These are phyloP conservation scores for Pachypanchax playfairii DNA, from an alignment of 2,113 vertebrate genomes.

Conservation along the genomic window DNA sequence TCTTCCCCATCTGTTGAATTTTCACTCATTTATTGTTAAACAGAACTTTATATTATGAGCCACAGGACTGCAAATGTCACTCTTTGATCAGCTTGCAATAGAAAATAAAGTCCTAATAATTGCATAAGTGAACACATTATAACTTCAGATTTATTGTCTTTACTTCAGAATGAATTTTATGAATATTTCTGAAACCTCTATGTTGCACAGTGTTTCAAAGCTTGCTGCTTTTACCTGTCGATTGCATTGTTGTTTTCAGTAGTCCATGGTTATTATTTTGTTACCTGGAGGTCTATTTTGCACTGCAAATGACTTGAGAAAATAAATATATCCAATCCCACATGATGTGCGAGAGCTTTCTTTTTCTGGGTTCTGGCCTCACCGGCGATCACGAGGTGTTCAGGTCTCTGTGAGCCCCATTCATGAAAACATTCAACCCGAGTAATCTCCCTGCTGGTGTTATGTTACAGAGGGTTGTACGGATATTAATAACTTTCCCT, in stretches of 20 bases:
- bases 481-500: constrained; percentile 65
- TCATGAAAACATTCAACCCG: constrained; percentile 57
- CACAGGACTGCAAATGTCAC: constrained; percentile 44
- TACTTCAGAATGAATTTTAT: constrained; percentile 35
- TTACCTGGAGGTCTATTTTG: constrained; percentile 77
- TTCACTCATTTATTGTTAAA: constrained; percentile 30
- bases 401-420: constrained; percentile 49
- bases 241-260: constrained; percentile 60
- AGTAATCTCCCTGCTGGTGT: constrained; percentile 43
- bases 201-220: constrained; percentile 49
- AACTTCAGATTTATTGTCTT: constrained; percentile 16
- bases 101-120: constrained; percentile 23
- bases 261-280: constrained; percentile 77
- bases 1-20: no score
- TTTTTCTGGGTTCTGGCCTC: constrained; percentile 51
- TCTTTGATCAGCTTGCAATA: constrained; percentile 17
- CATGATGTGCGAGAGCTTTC: constrained; percentile 46
- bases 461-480: constrained; percentile 57
- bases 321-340: constrained; percentile 66
- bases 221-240: constrained; percentile 59
- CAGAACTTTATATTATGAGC: constrained; percentile 14
- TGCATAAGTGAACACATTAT: constrained; percentile 39
- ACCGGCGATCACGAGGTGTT: constrained; percentile 16
- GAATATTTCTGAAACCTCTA: constrained; percentile 27
- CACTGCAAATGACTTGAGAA: constrained; percentile 71